These are phyloP conservation scores for Holotrichia oblita DNA, from an alignment of 1,140 invertebrate genomes.

Conservation along the genomic window DNA sequence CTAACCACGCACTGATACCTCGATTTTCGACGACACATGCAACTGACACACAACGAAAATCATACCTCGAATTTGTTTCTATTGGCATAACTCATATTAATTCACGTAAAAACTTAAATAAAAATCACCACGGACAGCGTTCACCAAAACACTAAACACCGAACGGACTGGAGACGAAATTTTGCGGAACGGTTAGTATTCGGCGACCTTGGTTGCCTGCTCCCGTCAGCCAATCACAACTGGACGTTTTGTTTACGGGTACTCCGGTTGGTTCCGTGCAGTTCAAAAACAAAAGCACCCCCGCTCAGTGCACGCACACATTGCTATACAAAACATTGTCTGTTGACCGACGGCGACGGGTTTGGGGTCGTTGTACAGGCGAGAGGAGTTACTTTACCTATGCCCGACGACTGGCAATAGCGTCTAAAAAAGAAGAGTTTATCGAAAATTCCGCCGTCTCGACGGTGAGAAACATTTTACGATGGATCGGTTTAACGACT, in stretches of 20 bases:
- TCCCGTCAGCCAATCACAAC: constrained; percentile 45
- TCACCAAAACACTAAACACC: constrained; percentile 42
- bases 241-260: constrained; percentile 51
- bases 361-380: constrained; percentile 43
- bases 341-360: constrained; percentile 3
- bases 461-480: constrained; percentile 14
- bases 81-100: constrained; percentile 65
- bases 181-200: constrained; percentile 49
- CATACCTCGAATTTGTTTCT: constrained; percentile 68
- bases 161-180: constrained; percentile 41
- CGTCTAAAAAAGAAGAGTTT: constrained; percentile 11
- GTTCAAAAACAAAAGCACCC: constrained; percentile 53
- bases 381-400: constrained; percentile 19
- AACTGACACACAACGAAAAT: constrained; percentile 33
- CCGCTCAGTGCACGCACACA: constrained; percentile 27
- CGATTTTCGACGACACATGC: constrained; percentile 19
- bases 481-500: constrained; percentile 29
- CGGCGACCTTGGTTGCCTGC: constrained; percentile 8
- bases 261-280: constrained; percentile 44
- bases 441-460: constrained; percentile 27
- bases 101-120: constrained; percentile 38
- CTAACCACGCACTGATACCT: constrained; percentile 4
- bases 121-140: constrained; percentile 36
- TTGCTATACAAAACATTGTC: constrained; percentile 39
- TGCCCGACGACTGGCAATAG: background rate